Percentiles rank a stretch among this genome's conserved stretches.
These are phyloP conservation scores for Nannoperca australis DNA, from an alignment of 2,797 vertebrate genomes.

Conservation along the genomic window DNA sequence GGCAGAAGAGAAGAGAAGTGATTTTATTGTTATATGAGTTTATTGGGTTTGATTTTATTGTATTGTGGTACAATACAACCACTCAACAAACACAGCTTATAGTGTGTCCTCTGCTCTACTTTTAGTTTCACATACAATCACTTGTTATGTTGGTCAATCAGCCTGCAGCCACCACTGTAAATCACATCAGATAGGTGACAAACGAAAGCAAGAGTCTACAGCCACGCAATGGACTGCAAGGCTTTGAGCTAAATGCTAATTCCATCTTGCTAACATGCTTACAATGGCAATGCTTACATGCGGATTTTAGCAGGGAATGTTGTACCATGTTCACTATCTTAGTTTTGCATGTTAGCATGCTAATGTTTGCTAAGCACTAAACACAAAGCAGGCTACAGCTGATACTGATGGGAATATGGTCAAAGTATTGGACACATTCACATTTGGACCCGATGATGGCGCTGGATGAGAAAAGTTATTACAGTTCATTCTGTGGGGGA, in stretches of 20 bases:
- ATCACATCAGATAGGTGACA: no score
- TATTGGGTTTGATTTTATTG: not conserved
- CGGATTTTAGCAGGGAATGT: not conserved
- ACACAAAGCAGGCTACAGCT: not conserved
- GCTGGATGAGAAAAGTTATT: not conserved
- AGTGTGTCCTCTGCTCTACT: not conserved
- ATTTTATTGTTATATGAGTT: slow-evolving; percentile 2
- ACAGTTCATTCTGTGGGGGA: not conserved
- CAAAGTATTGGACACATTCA: not conserved
- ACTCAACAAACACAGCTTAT: not conserved
- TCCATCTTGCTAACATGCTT: not conserved
- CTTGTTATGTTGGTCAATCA: not conserved
- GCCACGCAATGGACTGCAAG: not conserved
- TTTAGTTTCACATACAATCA: not conserved
- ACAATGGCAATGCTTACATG: not conserved
- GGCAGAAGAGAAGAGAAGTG: not conserved
- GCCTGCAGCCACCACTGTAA: not conserved
- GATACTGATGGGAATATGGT: not conserved
- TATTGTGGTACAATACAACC: not conserved
- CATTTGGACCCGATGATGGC: not conserved
- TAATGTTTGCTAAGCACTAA: not conserved
- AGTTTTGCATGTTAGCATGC: not conserved
- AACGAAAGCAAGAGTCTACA: not conserved
- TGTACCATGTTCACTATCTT: not conserved
- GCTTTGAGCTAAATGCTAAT: not conserved